Evolutionary conservation across 2,888 invertebrate species (phyloP), one percentile per base, ranked within the genome.

Genomic region (Antheraea assamensis): DNA sequence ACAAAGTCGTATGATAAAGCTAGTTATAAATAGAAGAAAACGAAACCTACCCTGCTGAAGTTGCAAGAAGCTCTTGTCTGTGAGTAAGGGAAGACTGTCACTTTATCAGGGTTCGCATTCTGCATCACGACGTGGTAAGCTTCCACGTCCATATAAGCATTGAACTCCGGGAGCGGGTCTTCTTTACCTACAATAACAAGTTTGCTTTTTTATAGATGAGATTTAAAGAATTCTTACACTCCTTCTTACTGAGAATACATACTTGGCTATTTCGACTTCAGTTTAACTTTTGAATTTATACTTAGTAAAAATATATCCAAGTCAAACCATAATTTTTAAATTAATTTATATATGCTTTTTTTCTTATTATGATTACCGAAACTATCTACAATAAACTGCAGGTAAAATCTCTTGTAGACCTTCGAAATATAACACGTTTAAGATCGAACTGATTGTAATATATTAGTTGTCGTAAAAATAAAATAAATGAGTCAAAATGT

Each of bases 81-180:
- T 7, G 93, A 92, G 74, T 87, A 93, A 0, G 93, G 93, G 7
- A 93, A 77, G 0, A 92, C 3, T 0, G 92, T 93, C 0, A 92
- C 88, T 83, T 90, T 90, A 4, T 91, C 87, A 0, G 92, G 88
- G 0, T 76, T 84, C 0, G 92, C 87, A 27, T 88, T 83, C 71
- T 88, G 81, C 13, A 83, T 83, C 0, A 91, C 78, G 0, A 92
- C 85, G 49, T 89, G 86, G 72, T 93, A 93, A 0, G 91, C 90
- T 80, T 93, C 93, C 0, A 87, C 88, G n/a, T 93, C 93, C 84
- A 88, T 86, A 1, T 77, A 78, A 0, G 91, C 92, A 55, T 93
- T 93, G 74, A 93, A 93, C 76, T 93, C 93, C 2, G 92, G 83
- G 0, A 76, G 27, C 0, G 85, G 81, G 31, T 83, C 76, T 0